Base-by-base conservation (phyloP, 1,140 invertebrate genomes). In the Eumeta japonica region DNA sequence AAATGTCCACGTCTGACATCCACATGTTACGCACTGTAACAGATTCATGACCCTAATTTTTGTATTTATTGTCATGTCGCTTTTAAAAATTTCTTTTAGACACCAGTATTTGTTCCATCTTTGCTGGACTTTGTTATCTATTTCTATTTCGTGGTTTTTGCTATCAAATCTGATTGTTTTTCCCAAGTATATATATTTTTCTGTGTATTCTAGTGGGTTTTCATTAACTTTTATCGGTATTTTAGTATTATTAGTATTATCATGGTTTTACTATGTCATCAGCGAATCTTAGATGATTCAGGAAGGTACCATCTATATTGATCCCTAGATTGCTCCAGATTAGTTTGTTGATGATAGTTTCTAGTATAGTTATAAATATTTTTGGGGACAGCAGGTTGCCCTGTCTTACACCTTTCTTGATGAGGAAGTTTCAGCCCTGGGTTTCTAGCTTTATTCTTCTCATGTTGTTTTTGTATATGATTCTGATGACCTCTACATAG, bases 221-320 rank as follows among this genome's bases (percentile, higher is more conserved):
- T 28, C 28, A 20, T 28, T n/a, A n/a, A n/a, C n/a, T n/a, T n/a
- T n/a, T n/a, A n/a, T n/a, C n/a, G n/a, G n/a, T 11, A 16, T n/a
- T n/a, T n/a, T n/a, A n/a, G n/a, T n/a, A n/a, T n/a, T n/a, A n/a
- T n/a, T n/a, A n/a, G n/a, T 7, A 27, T 31, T 3, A 30, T 29
- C 14, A 43, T 44, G 2, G 41, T 48, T 35, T 44, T 45, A 50
- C 43, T 29, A 57, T 41, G 20, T 59, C 53, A 38, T 59, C 56
- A 24, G 56, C 45, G 34, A 59, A 59, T 24, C 49, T 40, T 2
- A 59, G 43, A 38, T 57, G 41, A 16, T 24, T 52, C n/a, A 57
- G 20, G 10, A 45, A 10, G 18, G 45, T 14, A 29, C 49, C 45
- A 28, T 50, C 48, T 34, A 47, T 48, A 10, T 36, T 32, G 7